Evolutionary conservation across 92 coral and sea anemone species (phyloP).

Genomic region (Anthopleura xanthogrammica): DNA sequence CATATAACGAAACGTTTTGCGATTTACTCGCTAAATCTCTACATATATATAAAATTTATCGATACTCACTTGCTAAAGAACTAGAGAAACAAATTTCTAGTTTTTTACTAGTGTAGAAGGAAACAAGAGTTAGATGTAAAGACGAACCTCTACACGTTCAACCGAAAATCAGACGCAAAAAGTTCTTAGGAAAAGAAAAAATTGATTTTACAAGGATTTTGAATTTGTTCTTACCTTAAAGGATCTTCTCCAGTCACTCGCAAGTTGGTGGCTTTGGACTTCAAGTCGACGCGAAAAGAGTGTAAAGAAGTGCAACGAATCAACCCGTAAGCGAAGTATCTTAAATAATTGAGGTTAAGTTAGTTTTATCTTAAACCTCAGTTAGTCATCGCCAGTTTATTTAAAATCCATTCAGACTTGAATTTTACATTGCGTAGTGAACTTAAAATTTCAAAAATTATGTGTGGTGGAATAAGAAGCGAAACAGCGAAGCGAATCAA

Average conservation of each 20-base stretch:
- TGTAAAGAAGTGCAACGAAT: not conserved
- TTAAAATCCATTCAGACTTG: not conserved
- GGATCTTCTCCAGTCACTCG: constrained; percentile 7
- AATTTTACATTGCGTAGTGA: not conserved
- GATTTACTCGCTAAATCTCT: not conserved
- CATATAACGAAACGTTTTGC: not conserved
- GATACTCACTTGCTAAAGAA: not conserved
- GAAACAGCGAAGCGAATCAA: constrained; percentile 38
- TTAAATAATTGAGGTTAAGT: not conserved
- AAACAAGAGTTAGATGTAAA: not conserved
- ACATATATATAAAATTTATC: not conserved
- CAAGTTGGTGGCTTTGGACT: not conserved
- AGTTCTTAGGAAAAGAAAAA: not conserved
- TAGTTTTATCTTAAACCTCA: not conserved
- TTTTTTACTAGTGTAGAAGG: not conserved
- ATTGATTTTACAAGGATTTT: not conserved
- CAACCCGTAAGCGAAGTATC: not conserved
- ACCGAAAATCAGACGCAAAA: not conserved
- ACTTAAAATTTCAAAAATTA: not conserved
- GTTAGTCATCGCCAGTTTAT: not conserved
- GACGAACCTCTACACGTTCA: not conserved
- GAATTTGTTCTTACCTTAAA: constrained; percentile 22
- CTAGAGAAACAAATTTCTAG: constrained; percentile 6
- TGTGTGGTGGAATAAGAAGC: constrained; percentile 54
- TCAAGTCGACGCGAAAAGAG: constrained; percentile 1